Base-by-base conservation (phyloP, 1,140 invertebrate genomes). In the Drosophila ficusphila region DNA sequence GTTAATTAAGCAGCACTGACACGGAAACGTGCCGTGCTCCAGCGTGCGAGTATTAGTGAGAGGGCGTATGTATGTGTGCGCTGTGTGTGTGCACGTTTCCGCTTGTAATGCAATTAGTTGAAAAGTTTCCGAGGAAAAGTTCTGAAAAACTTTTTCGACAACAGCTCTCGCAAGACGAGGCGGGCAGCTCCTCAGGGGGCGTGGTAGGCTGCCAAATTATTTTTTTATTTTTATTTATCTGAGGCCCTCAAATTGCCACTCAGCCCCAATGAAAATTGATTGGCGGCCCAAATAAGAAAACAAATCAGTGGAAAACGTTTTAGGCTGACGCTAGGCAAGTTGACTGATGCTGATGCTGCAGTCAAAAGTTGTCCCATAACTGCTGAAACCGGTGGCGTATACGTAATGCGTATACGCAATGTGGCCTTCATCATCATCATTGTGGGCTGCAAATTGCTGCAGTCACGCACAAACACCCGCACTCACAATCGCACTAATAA, bases 71-170 rank as follows among this genome's bases (percentile, higher is more conserved):
- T 38, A 27, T 42, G 14, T 42, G 14, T 29, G 12, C 23, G 6
- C n/a, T 49, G 41, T 38, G n/a, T 51, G 64, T 51, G 38, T 62
- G 69, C 81, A 88, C 77, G 78, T 82, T 86, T 86, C 82, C 81
- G 77, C 82, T 85, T 86, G 81, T 86, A 86, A 86, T 86, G 81
- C 81, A 86, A 86, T 86, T 86, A 88, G 81, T 88, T 72, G 77
- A 81, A 86, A 88, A 88, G 77, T 86, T 79, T 86, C 53, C 60
- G 57, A 48, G 56, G 52, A 39, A 52, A 76, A 85, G 71, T 79
- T 86, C 51, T 62, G 52, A 61, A 39, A 61, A 72, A 69, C 33
- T 58, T 79, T 74, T 68, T 68, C 56, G 69, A 75, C 75, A 78
- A 70, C 79, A 85, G 52, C 68, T 82, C 76, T 54, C 65, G 29